phyloP scores from a whole-genome alignment of 2,797 vertebrate genomes.

The Numenius phaeopus region DNA sequence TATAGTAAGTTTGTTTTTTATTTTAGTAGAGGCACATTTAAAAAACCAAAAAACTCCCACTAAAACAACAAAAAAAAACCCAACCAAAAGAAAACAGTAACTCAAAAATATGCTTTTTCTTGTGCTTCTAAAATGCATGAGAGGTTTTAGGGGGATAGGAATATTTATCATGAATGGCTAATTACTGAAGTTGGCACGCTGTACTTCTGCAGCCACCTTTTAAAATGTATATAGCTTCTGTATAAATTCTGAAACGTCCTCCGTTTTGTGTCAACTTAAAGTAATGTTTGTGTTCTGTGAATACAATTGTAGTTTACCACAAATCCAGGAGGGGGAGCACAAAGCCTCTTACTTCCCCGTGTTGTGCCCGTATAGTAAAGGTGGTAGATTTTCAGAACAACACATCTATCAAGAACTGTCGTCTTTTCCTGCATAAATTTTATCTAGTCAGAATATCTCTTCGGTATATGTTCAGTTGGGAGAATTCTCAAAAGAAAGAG shows the following conservation, averaged over 20 bases:
- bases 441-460: not conserved
- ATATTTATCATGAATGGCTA: not conserved
- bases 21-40: not conserved
- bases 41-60: fast-evolving
- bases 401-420: not conserved
- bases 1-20: not conserved
- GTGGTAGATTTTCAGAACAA: not conserved
- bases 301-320: not conserved
- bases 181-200: fast-evolving
- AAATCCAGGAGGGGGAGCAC: slow-evolving; percentile 39
- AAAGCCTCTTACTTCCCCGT: not conserved
- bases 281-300: fast-evolving
- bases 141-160: not conserved
- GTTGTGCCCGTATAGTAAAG: fast-evolving
- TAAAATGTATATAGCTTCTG: not conserved
- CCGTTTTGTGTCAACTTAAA: not conserved
- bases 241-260: fast-evolving
- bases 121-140: not conserved
- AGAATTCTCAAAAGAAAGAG: not conserved
- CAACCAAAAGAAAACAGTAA: not conserved
- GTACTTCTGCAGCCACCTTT: not conserved
- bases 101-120: not conserved
- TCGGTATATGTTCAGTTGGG: not conserved
- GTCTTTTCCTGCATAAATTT: not conserved
- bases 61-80: not conserved